Conservation (phyloP, 2,888 invertebrate genomes). For the Adelphocoris suturalis region DNA sequence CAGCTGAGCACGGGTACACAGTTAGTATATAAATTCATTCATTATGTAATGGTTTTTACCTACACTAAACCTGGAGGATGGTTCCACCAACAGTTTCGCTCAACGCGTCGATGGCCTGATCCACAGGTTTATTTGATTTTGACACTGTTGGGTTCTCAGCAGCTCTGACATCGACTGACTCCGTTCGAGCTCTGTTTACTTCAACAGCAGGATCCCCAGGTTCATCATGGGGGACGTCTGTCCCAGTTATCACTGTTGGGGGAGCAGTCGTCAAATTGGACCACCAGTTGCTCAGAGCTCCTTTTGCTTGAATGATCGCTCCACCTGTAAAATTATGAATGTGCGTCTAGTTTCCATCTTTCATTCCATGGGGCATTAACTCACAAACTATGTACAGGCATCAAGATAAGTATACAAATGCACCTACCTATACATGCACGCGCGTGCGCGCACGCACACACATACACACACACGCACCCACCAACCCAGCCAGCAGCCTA, state of each 20-base stretch:
- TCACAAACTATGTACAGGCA: no score
- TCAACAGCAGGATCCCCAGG: not conserved
- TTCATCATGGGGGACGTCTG: slow-evolving; percentile 5
- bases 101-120: slow-evolving; percentile 70
- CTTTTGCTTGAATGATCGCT: slow-evolving; percentile 92
- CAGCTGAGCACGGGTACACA: no score
- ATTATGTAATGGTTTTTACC: not conserved
- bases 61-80: slow-evolving; percentile 49
- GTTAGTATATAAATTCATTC: not conserved
- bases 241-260: slow-evolving; percentile 73
- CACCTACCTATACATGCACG: no score
- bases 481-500: no score
- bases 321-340: slow-evolving; percentile 81
- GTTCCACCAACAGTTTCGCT: slow-evolving; percentile 39
- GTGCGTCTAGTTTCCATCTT: not conserved
- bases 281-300: slow-evolving; percentile 93
- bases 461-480: no score
- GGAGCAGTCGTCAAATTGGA: slow-evolving; percentile 82
- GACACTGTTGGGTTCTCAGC: not conserved
- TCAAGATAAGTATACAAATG: no score
- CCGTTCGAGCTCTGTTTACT: not conserved
- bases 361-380: no score
- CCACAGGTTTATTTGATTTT: slow-evolving; percentile 53
- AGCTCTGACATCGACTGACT: not conserved
- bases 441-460: no score